Conservation (phyloP, 1,140 invertebrate genomes). For the Drosophila tsacasi region DNA sequence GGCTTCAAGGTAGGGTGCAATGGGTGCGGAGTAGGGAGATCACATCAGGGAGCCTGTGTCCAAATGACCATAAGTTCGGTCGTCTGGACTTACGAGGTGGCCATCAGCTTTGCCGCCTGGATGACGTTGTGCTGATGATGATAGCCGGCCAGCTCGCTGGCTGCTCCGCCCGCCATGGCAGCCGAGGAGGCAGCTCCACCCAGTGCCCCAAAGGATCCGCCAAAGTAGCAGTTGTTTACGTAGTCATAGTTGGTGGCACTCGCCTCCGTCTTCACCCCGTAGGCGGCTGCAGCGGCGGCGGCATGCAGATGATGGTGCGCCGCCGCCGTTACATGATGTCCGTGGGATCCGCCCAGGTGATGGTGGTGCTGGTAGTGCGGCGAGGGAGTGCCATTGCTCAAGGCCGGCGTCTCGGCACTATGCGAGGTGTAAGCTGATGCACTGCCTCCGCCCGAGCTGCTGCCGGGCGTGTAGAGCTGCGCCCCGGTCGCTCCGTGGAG, state of each 20-base stretch:
- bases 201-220: slow-evolving; percentile 70
- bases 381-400: slow-evolving; percentile 79
- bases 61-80: background rate
- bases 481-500: slow-evolving; percentile 51
- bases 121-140: slow-evolving; percentile 93
- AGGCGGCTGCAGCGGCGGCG: slow-evolving; percentile 67
- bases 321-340: slow-evolving; percentile 65
- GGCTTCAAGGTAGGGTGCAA: slow-evolving; percentile 28
- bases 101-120: slow-evolving; percentile 91
- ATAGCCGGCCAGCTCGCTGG: slow-evolving; percentile 87
- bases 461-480: slow-evolving; percentile 66
- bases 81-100: slow-evolving; percentile 88
- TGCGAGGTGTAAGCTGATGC: slow-evolving; percentile 71
- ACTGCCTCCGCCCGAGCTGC: slow-evolving; percentile 54
- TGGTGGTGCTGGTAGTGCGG: slow-evolving; percentile 81
- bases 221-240: slow-evolving; percentile 84
- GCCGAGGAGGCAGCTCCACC: slow-evolving; percentile 58
- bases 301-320: slow-evolving; percentile 80
- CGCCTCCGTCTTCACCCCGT: slow-evolving; percentile 79
- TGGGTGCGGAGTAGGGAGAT: slow-evolving; percentile 28
- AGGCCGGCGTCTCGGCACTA: slow-evolving; percentile 62
- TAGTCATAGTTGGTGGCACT: slow-evolving; percentile 84
- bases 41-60: slow-evolving; percentile 58
- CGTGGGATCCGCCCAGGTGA: slow-evolving; percentile 62
- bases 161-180: slow-evolving; percentile 79